These are phyloP conservation scores for Ophioninae sp. DNA, from an alignment of 2,888 invertebrate species.

Conservation along the genomic window DNA sequence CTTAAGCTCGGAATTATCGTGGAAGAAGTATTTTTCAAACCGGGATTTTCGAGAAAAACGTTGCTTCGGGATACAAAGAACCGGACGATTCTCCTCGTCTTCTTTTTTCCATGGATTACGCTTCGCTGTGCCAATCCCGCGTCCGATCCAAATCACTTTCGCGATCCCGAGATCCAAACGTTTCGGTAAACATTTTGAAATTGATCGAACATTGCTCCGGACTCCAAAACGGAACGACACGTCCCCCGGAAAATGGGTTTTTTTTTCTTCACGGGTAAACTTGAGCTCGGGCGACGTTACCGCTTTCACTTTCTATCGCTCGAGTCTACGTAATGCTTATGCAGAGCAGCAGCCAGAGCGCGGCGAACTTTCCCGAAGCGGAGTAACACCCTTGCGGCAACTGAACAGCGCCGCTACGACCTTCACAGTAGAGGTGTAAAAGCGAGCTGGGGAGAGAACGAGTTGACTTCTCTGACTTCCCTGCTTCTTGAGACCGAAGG, in stretches of 20 bases:
- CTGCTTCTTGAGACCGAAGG: conserved; percentile 50
- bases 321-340: conserved; percentile 78
- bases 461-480: conserved; percentile 47
- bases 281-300: conserved; percentile 69
- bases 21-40: conserved; percentile 57
- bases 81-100: conserved; percentile 7
- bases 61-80: conserved; percentile 31
- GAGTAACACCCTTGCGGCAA: conserved; percentile 66
- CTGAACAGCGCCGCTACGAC: conserved; percentile 47
- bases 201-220: conserved; percentile 2
- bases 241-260: conserved; percentile 20
- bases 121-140: conserved; percentile 22
- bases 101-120: conserved; percentile 32
- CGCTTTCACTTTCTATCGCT: conserved; percentile 80
- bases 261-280: conserved; percentile 61
- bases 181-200: neutral
- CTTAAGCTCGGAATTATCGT: conserved; percentile 61
- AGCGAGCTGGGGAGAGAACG: conserved; percentile 45
- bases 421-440: conserved; percentile 26
- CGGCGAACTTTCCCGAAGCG: conserved; percentile 75
- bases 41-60: conserved; percentile 41
- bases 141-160: neutral
- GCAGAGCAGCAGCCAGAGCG: conserved; percentile 74
- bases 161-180: neutral
- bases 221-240: neutral